Evolutionary conservation across 2,888 invertebrate species (phyloP), one percentile per base, ranked within the genome.

Genomic region (Xylocampa areola): DNA sequence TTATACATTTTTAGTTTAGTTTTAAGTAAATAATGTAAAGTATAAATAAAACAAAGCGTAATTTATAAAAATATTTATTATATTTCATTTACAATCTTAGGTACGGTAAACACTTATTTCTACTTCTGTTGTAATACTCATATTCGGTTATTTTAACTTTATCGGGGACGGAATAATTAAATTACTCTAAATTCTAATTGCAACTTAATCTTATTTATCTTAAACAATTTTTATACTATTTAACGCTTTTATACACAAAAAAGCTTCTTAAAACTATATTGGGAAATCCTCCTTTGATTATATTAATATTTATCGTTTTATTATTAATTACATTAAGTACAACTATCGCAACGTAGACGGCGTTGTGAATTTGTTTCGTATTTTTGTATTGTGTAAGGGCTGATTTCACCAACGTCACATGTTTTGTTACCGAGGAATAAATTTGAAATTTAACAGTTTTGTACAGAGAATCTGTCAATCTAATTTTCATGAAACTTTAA

Each of bases 81-180:
- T 70, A 76, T 75, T 76, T 73, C 57, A 70, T 76, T 74, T 62
- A 69, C 59, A 76, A 72, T 85, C 80, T 82, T 84, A 82, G 81
- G 82, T 83, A 79, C 81, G 68, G 78, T 81, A 80, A 72, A 73
- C 36, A 36, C 62, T 68, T 72, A 76, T 23, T 19, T 40, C 57
- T 69, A 74, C 37, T n/a, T 53, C 48, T 49, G 41, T 57, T 62
- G 53, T 75, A 73, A 76, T 73, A 73, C 76, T 76, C 44, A 45
- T 47, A 30, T 36, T 47, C 33, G 16, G 37, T 55, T 70, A 73
- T 47, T 37, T 40, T 57, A 41, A 51, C 3, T 39, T 44, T 37
- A 47, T 39, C 30, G 33, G 37, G 37, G 13, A 44, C 47, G 30
- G 48, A 62, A 55, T 58, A 3, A 43, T 61, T 58, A 51, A 52